These are phyloP conservation scores for Halcyon smyrnensis DNA, from an alignment of 2,797 vertebrate species.

Conservation along the genomic window DNA sequence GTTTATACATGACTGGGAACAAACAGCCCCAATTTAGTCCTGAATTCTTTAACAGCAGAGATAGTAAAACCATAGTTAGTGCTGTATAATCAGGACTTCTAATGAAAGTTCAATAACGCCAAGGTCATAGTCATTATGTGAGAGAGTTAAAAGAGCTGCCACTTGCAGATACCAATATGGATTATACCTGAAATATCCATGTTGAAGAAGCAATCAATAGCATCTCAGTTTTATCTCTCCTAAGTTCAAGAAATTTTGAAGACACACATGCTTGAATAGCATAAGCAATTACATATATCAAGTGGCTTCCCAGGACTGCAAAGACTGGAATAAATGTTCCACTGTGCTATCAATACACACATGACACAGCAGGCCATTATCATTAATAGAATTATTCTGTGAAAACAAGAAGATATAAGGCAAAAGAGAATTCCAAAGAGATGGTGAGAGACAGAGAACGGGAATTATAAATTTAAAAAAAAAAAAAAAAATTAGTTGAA, in stretches of 20 bases:
- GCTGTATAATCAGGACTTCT: background rate
- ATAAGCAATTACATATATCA: constrained; percentile 73
- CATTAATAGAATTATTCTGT: constrained; percentile 56
- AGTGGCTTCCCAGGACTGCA: constrained; percentile 45
- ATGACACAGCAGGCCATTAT: constrained; percentile 37
- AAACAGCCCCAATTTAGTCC: background rate
- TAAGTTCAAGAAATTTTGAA: constrained; percentile 72
- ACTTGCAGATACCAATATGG: constrained; percentile 22
- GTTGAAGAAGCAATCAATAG: constrained; percentile 58
- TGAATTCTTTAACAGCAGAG: background rate
- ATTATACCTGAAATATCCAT: constrained; percentile 53
- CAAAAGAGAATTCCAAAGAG: constrained; percentile 50
- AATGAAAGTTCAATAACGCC: background rate
- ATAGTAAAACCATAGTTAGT: background rate
- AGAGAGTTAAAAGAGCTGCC: constrained; percentile 21
- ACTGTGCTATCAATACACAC: constrained; percentile 31
- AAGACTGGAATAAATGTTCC: constrained; percentile 52
- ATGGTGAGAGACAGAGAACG: background rate
- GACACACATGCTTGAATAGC: constrained; percentile 64
- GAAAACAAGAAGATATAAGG: constrained; percentile 62
- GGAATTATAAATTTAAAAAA: background rate
- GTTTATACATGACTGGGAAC: background rate
- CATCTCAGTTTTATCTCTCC: constrained; percentile 66
- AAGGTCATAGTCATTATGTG: constrained; percentile 47
- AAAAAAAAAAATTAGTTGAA: constrained; percentile 22